phyloP scores from a whole-genome alignment of 2,797 vertebrate genomes.

The Poeciliopsis presidionis region DNA sequence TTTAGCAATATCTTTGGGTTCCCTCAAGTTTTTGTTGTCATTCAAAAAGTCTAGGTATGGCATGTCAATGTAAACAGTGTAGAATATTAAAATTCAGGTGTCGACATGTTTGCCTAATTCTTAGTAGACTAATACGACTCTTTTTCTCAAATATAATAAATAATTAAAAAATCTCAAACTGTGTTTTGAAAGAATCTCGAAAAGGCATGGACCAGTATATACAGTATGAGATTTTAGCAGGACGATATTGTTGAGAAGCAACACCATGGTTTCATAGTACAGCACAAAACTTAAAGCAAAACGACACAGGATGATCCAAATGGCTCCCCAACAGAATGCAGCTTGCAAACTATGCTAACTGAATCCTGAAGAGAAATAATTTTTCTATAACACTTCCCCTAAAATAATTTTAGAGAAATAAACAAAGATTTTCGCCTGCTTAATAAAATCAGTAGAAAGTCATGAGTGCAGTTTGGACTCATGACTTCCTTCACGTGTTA shows the following conservation, averaged over 20 bases:
- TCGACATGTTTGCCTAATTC: background rate
- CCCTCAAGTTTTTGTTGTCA: background rate
- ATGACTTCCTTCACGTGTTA: conserved; percentile 48
- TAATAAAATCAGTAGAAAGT: conserved; percentile 22
- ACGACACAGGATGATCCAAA: background rate
- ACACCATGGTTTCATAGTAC: background rate
- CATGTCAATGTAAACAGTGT: background rate
- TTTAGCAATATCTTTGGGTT: background rate
- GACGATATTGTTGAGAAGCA: background rate
- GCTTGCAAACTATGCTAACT: background rate
- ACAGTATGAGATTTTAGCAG: background rate
- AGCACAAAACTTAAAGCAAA: background rate
- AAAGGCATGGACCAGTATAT: background rate
- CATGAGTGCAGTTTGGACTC: conserved; percentile 26
- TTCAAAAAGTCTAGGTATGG: background rate
- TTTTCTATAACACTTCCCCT: too few species aligned
- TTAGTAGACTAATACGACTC: background rate
- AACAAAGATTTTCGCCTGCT: conserved; percentile 9
- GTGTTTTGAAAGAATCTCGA: background rate
- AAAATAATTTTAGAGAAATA: background rate
- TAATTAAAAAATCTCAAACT: background rate
- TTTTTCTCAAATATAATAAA: background rate
- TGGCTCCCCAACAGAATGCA: background rate
- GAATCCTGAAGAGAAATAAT: background rate
- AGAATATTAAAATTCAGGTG: background rate